phyloP scores from a whole-genome alignment of 2,888 invertebrate species.

The Barypeithes pellucidus region DNA sequence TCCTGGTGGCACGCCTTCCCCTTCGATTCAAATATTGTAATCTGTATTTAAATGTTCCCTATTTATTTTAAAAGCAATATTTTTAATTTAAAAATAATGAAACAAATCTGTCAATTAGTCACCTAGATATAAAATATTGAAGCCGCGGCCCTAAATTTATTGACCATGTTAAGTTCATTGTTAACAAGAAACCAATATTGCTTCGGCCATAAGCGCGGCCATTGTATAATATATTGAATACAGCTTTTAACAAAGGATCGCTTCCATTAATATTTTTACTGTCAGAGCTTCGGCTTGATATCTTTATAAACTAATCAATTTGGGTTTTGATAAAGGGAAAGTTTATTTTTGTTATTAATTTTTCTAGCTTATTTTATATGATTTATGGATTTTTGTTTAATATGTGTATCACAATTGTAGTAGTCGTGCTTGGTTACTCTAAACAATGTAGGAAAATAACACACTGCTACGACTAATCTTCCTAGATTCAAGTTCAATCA shows the following conservation, averaged over 20 bases:
- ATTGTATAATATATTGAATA: conserved; percentile 61
- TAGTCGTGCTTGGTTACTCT: no score
- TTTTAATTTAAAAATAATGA: not conserved
- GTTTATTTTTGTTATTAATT: conserved; percentile 24
- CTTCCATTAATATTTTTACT: conserved; percentile 63
- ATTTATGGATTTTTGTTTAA: not conserved
- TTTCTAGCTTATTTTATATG: conserved; percentile 2
- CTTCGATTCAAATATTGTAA: no score
- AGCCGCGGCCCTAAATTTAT: conserved; percentile 41
- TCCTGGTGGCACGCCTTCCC: no score
- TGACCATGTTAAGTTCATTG: conserved; percentile 56
- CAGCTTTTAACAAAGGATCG: conserved; percentile 59
- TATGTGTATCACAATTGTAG: no score
- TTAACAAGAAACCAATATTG: conserved; percentile 62
- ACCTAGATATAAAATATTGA: conserved; percentile 29
- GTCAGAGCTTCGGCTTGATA: conserved; percentile 59
- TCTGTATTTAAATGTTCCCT: no score
- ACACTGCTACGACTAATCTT: no score
- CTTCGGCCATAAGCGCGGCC: conserved; percentile 58
- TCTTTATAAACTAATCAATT: conserved; percentile 63
- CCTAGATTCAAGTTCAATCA: no score
- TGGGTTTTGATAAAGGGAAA: conserved; percentile 26
- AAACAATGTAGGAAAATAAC: no score
- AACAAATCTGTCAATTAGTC: not conserved
- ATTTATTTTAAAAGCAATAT: no score